Percentiles rank a stretch among this genome's conserved stretches.
phyloP scores from a whole-genome alignment of 2,888 invertebrate species.

The Dendrolimus pini region DNA sequence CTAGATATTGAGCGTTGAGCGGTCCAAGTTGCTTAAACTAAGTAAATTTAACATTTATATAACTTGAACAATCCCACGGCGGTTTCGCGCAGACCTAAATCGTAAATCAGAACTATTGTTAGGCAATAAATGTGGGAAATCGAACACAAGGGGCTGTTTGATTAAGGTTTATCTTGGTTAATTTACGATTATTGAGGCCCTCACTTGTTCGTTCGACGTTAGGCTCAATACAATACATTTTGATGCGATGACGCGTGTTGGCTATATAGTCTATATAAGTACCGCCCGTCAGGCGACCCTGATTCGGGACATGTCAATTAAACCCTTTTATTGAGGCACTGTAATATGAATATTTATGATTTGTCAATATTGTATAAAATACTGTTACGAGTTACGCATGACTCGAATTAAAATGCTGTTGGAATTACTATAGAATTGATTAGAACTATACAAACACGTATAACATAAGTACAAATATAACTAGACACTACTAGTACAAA shows the following conservation, averaged over 20 bases:
- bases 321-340: background rate
- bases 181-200: slow-evolving; percentile 61
- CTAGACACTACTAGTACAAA: no score
- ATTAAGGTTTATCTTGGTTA: slow-evolving; percentile 72
- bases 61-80: slow-evolving; percentile 48
- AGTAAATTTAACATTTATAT: slow-evolving; percentile 42
- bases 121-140: slow-evolving; percentile 65
- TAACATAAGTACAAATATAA: no score
- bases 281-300: background rate
- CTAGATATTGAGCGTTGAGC: background rate
- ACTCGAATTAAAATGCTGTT: no score
- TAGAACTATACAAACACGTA: no score
- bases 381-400: no score
- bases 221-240: background rate
- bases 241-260: background rate
- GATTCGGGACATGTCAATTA: background rate
- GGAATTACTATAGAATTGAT: no score
- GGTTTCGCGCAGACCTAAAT: slow-evolving; percentile 45
- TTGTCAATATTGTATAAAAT: background rate
- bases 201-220: slow-evolving; percentile 3
- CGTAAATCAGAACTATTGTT: slow-evolving; percentile 74
- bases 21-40: slow-evolving; percentile 3
- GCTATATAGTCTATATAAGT: background rate
- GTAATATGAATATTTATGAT: background rate
- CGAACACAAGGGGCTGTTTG: slow-evolving; percentile 69